phyloP scores from a whole-genome alignment of 2,113 vertebrate species.

The Columba livia region DNA sequence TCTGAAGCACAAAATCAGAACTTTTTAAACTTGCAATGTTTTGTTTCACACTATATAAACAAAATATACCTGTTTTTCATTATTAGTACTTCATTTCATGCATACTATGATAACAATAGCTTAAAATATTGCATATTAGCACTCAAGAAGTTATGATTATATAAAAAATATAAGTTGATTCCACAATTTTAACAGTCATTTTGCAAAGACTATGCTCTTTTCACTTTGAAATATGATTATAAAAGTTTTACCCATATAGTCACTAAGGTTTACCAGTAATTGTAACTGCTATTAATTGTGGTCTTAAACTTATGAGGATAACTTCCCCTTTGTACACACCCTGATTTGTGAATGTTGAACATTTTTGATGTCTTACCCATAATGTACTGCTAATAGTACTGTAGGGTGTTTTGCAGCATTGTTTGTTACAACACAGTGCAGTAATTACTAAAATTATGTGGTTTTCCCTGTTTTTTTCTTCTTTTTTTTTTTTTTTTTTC shows the following conservation, averaged over 20 bases:
- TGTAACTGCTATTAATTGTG: accelerated
- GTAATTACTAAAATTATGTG: slow-evolving; percentile 28
- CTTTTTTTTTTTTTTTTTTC: not conserved
- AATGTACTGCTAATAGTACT: not conserved
- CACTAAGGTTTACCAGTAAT: not conserved
- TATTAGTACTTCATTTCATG: not conserved
- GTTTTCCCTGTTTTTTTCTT: not conserved
- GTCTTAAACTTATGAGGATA: not conserved
- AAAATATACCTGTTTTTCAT: not conserved
- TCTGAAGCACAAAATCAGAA: not conserved
- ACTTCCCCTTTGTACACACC: not conserved
- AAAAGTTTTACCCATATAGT: not conserved
- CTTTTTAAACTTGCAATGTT: not conserved
- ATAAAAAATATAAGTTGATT: not conserved
- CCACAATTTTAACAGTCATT: not conserved
- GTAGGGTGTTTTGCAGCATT: not conserved
- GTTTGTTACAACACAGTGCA: not conserved
- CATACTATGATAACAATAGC: not conserved
- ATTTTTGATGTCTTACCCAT: not conserved
- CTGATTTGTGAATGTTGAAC: not conserved
- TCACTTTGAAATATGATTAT: not conserved
- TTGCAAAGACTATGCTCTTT: not conserved
- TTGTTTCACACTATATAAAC: not conserved
- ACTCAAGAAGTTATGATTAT: not conserved
- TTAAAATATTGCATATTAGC: not conserved